Base-by-base conservation (phyloP, 2,797 vertebrate genomes). In the Triplophysa yarkandensis region DNA sequence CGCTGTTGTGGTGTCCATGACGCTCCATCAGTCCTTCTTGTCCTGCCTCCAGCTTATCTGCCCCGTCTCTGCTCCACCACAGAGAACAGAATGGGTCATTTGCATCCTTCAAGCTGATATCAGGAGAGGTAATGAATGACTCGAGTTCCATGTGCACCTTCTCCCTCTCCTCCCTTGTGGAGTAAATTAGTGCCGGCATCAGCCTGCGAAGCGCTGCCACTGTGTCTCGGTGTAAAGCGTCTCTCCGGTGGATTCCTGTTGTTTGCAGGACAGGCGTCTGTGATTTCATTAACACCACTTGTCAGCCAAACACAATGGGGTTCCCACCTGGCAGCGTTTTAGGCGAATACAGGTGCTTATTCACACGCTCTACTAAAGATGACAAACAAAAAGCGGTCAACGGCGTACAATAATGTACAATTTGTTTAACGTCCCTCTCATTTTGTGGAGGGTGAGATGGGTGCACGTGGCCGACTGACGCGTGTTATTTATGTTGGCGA, bases 11-110 rank as follows among this genome's bases (percentile, higher is more conserved):
- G 92, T 89, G 83, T 89, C 92, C 89, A 91, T 92, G 93, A 92
- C 91, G 93, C 92, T 90, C 92, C 92, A 95, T 97, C 93, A 92
- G 94, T 96, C 95, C 94, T 95, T 88, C 88, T 39, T 83, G 88
- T 92, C 92, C 92, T 89, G 25, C 30, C 28, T 32, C 82, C 83
- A 86, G 81, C 84, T 96, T 94, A 94, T 95, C 93, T 92, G 88
- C 85, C 85, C 83, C 86, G 90, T 88, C 83, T 83, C 83, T 76
- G 71, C 66, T 67, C 87, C 90, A 89, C 89, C 89, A 91, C 72
- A 79, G 87, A 61, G 64, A 86, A 85, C 90, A 80, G 85, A 83
- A 81, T 87, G 78, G 73, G 84, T 87, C 75, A 90, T 93, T 92
- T 93, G 88, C 92, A 91, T 92, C 87, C 88, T 81, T 77, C 83